phyloP scores from a whole-genome alignment of 2,113 vertebrate genomes.

The Toxotes jaculatrix region DNA sequence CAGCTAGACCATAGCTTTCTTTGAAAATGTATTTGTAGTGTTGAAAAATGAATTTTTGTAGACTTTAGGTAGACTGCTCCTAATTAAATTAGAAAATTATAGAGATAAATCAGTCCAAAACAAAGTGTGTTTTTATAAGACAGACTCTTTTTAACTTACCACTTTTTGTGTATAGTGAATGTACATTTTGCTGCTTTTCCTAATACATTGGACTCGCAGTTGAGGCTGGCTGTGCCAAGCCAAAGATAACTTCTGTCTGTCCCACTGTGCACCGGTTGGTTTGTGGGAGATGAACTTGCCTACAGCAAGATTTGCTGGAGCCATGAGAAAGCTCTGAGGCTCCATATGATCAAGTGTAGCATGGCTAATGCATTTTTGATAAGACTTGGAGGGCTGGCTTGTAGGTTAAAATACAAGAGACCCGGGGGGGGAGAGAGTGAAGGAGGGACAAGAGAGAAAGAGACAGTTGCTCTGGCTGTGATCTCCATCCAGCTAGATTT shows the following conservation, averaged over 20 bases:
- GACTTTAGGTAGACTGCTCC: not conserved
- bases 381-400: constrained; percentile 66
- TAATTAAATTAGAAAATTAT: constrained; percentile 3
- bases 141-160: not conserved
- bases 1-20: not conserved
- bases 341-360: constrained; percentile 69
- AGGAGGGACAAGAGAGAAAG: constrained; percentile 1
- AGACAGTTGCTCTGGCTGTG: constrained; percentile 19
- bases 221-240: constrained; percentile 14
- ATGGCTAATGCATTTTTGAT: constrained; percentile 82
- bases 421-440: constrained; percentile 29
- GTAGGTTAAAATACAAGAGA: constrained; percentile 63
- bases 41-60: not conserved
- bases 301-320: constrained; percentile 60
- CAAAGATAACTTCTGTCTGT: constrained; percentile 40
- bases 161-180: constrained; percentile 16
- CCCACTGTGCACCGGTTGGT: constrained; percentile 47
- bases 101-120: not conserved
- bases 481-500: constrained; percentile 47
- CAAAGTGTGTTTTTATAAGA: not conserved
- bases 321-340: constrained; percentile 59
- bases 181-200: constrained; percentile 9
- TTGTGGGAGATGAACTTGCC: constrained; percentile 65
- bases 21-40: constrained; percentile 20
- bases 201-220: constrained; percentile 2